phyloP scores from a whole-genome alignment of 2,888 invertebrate species.

The Synanthedon formicaeformis region DNA sequence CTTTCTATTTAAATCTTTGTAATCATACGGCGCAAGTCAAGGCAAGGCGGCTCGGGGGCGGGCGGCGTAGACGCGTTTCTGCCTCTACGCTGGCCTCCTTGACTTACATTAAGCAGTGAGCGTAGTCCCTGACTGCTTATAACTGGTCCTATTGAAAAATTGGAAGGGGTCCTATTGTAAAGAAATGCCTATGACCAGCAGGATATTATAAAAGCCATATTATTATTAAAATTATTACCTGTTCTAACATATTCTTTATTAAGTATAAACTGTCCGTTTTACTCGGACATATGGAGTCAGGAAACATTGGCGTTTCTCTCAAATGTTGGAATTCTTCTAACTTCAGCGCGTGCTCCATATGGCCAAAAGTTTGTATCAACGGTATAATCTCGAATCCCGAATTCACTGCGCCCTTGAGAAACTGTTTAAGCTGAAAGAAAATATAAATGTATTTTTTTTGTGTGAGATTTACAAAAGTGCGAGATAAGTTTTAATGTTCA shows the following conservation, averaged over 20 bases:
- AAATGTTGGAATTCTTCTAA: slow-evolving; percentile 74
- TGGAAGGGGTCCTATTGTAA: no score
- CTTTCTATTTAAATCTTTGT: no score
- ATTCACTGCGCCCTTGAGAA: slow-evolving; percentile 52
- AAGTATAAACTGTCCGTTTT: slow-evolving; percentile 66
- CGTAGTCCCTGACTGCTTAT: no score
- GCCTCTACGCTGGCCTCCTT: no score
- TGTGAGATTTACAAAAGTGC: slow-evolving; percentile 17
- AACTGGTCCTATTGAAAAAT: no score
- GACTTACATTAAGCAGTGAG: no score
- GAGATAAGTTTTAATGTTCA: no score
- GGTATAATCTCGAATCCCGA: slow-evolving; percentile 79
- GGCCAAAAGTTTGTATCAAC: slow-evolving; percentile 87
- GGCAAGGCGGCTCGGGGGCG: no score
- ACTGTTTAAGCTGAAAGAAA: slow-evolving; percentile 38
- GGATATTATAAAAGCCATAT: no score
- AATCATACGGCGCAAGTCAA: no score
- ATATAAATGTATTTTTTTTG: slow-evolving; percentile 35
- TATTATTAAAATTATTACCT: slow-evolving; percentile 49
- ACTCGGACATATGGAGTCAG: slow-evolving; percentile 79
- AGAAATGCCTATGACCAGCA: no score
- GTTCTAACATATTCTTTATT: slow-evolving; percentile 77
- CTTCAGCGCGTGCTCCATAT: slow-evolving; percentile 85
- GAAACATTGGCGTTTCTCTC: slow-evolving; percentile 73
- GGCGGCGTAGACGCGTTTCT: no score